Evolutionary conservation across 2,113 vertebrate species (phyloP).

Genomic region (Aleadryas rufinucha): DNA sequence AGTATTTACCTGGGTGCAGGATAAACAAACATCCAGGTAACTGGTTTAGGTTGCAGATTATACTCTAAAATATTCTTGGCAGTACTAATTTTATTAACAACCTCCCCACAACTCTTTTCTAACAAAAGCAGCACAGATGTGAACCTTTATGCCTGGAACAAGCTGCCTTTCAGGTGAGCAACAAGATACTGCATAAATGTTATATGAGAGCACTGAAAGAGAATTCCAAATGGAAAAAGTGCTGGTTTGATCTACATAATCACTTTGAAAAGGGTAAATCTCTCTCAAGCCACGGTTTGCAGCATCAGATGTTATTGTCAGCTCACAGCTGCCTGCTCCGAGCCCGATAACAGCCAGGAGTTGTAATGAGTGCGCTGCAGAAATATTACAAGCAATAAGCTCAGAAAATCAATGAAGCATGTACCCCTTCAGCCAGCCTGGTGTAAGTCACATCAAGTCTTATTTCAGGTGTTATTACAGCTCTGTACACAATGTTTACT

Average conservation of each 20-base stretch:
- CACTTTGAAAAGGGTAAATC: neutral
- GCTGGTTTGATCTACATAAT: neutral
- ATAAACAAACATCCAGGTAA: neutral
- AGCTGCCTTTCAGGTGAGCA: neutral
- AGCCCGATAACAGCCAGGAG: neutral
- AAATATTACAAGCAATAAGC: neutral
- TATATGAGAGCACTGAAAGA: neutral
- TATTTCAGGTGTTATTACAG: slow-evolving; percentile 16
- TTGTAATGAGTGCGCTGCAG: neutral
- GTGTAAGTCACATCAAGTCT: neutral
- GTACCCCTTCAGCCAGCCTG: neutral
- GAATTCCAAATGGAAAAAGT: neutral
- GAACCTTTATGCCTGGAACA: neutral
- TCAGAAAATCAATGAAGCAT: neutral
- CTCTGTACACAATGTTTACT: neutral
- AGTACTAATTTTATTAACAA: neutral
- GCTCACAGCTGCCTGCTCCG: neutral
- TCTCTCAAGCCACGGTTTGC: neutral
- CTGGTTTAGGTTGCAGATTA: neutral
- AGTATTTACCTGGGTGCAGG: neutral
- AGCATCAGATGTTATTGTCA: neutral
- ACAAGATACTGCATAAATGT: neutral
- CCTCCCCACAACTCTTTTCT: neutral
- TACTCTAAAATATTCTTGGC: neutral
- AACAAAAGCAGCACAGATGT: neutral